These are phyloP conservation scores for Vidua macroura DNA, from an alignment of 2,113 vertebrate genomes.

Conservation along the genomic window DNA sequence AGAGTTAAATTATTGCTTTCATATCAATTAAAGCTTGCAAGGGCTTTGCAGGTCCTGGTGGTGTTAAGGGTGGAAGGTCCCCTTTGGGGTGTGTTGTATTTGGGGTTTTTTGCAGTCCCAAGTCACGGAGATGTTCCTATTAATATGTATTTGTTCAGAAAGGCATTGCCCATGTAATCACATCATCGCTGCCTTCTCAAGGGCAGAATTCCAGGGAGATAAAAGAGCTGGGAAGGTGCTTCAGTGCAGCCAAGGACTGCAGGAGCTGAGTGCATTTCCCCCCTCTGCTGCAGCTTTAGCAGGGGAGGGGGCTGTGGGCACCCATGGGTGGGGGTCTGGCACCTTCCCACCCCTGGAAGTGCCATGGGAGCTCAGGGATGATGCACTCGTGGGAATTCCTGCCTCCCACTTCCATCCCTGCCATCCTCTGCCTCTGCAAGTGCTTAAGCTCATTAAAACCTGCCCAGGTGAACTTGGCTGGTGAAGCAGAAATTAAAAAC, in stretches of 20 bases:
- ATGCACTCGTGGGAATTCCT: rapidly evolving
- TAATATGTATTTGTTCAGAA: slow-evolving; percentile 3
- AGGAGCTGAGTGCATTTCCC: background rate
- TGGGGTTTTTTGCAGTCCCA: background rate
- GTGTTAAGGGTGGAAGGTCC: background rate
- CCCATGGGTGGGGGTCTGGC: background rate
- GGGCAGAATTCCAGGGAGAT: background rate
- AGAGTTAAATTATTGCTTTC: background rate
- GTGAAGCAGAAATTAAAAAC: background rate
- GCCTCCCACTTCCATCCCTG: background rate
- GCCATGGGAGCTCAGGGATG: rapidly evolving
- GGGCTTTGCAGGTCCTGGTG: background rate
- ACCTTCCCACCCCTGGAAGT: background rate
- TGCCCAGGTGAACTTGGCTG: background rate
- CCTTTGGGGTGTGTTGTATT: background rate
- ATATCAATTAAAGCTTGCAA: background rate
- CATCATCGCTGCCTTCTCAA: background rate
- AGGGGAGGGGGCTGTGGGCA: background rate
- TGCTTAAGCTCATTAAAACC: background rate
- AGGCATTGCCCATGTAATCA: slow-evolving; percentile 18
- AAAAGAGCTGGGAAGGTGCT: background rate
- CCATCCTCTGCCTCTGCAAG: background rate
- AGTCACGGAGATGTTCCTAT: background rate
- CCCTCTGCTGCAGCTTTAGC: rapidly evolving
- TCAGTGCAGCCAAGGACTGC: background rate